Base-by-base conservation (phyloP, 2,888 invertebrate species). In the Spodoptera exigua region DNA sequence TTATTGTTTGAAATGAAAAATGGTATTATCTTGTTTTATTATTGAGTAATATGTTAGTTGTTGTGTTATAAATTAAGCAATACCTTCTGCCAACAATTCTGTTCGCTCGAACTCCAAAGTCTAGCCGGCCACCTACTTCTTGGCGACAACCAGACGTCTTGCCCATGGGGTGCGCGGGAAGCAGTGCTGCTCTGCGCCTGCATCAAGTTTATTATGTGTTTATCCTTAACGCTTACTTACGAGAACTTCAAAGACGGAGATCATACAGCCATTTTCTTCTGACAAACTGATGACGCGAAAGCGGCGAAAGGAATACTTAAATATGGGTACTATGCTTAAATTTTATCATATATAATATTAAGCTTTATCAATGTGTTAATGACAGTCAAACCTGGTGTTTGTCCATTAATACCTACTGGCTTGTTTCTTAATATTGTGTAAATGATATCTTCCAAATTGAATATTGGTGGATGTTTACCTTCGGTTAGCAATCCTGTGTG, bases 141-240 rank as follows among this genome's bases (percentile, higher is more conserved):
- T 87, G 85, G 55, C 93, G 90, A 65, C 93, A 91, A 64, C 59
- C 92, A 63, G 93, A 92, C 83, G 93, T 93, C 90, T 93, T 93
- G 82, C 93, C 93, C 93, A 93, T 93, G 86, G 87, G 89, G 79
- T 76, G 78, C 83, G 80, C 82, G 87, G 82, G 82, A 78, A 84
- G 79, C 82, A 81, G 81, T 81, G 80, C 76, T 77, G 74, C 78
- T 70, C 74, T 73, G 78, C 78, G 74, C 75, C 56, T 62, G 58
- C 17, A 44, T 37, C 39, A 54, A 40, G 14, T 16, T 55, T 13
- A 7, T 2, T 37, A 9, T 27, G 27, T 13, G 49, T 70, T n/a
- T 61, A 70, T 51, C 52, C 62, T 57, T 37, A 46, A 43, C 39
- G 54, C 40, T 35, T 2, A 27, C 27, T 27, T 27, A 27, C 27